Evolutionary conservation across 2,797 vertebrate genomes (phyloP), one percentile per base, ranked within the genome.

Genomic region (Melanogrammus aeglefinus): DNA sequence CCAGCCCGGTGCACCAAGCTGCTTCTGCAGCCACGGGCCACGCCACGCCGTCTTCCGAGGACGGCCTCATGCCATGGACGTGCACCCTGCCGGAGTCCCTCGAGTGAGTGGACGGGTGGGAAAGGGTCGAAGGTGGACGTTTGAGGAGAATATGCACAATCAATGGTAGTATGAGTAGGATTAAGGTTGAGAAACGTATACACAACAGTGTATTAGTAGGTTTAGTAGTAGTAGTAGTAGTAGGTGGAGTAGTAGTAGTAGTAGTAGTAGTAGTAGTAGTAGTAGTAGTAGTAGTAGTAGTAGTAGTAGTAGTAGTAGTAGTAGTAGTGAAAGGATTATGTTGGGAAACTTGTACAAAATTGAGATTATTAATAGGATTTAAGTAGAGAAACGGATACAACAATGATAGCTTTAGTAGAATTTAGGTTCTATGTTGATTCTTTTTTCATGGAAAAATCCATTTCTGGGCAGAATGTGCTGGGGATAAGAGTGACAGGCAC

Each of bases 31-130:
- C 74, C 90, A 95, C 0, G 97, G 97, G 0, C 0, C 94, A 97
- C 18, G 95, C 97, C 2, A 95, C 7, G 89, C 93, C 0, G 84
- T 94, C 16, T 95, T n/a, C 95, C 0, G 96, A 98, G 77, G 95
- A 96, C 0, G 97, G 98, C 1, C 88, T 92, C 31, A 94, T 90
- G 83, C 96, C 97, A 18, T 99, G 84, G 97, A 99, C 63, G 72
- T 96, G 98, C 85, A 92, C 91, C 35, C 93, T 84, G 0, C 81
- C 91, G 0, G 92, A 92, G 76, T 95, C 96, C 77, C 73, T 96
- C 0, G 90, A 94, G 98, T 99, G 88, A 97, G 98, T 96, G 77
- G 27, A 74, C 36, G 69, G 31, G 69, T 13, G 27, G 13, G 39
- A 24, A 7, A n/a, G 21, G 6, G 57, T 24, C 6, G 21, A 69